Base-by-base conservation (phyloP, 2,797 vertebrate species). In the Cheirogaleus major region DNA sequence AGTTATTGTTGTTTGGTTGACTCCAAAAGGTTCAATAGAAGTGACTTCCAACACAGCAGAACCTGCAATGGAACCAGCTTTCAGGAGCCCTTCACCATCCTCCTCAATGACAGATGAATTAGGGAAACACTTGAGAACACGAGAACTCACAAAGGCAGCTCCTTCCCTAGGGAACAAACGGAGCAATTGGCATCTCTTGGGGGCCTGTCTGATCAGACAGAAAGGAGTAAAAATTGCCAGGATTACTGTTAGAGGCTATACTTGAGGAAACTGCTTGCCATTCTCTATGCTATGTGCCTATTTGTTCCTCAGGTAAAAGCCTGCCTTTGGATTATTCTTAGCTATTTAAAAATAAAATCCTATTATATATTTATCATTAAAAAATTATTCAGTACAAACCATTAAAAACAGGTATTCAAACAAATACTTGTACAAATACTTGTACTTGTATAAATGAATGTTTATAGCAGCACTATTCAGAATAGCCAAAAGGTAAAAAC, bases 1-100 rank as follows among this genome's bases (percentile, higher is more conserved):
- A 61, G 98, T 98, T 95, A 99, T 95, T 80, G 98, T 86, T 14
- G 98, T 99, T 98, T 99, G 98, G 93, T 98, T 99, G 96, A 99
- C 98, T 96, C 98, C 98, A 52, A 96, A 97, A 69, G 93, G 98
- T 80, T 99, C 99, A 97, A 98, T 43, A 67, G 98, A 97, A 78
- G 98, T 98, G 89, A 99, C 98, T 97, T 99, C 98, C 85, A 99
- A 91, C 67, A 98, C 98, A 14, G 98, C 98, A 38, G 97, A 96
- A 38, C 98, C 98, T 4, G 98, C 98, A 76, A 98, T 91, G 38
- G 98, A 96, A 14, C 98, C 98, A 0, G 98, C 98, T 90, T 95
- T 98, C 97, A 98, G 97, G 78, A 98, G 82, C 20, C 98, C 98
- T 11, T 97, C 96, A 0, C 98, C 76, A 1, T 98, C 86, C 4